Evolutionary conservation across 2,888 invertebrate species (phyloP), one percentile per base, ranked within the genome.

Genomic region (Deilephila porcellus): DNA sequence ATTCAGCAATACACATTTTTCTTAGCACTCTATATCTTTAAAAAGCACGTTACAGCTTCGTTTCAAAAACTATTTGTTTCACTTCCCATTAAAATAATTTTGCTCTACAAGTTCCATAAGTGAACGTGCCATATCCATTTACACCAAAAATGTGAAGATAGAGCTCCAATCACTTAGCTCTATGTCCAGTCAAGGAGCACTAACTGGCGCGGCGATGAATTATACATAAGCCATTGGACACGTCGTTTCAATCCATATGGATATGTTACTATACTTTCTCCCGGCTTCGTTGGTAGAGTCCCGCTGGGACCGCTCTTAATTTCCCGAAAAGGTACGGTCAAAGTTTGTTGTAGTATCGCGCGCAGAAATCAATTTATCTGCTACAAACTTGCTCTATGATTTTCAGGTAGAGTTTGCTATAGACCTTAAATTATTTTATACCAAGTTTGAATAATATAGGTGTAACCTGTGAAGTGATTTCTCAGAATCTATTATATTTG

Each of bases 111-210:
- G 29, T 52, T 67, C 52, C 29, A 45, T 52, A 67, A 64, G 64
- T 64, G 20, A 67, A 67, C 45, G 17, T 52, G 67, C 52, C 25
- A 25, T 52, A 20, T 67, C 45, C 45, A 67, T 67, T 67, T 52
- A 17, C 14, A n/a, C n/a, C 34, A 63, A 56, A 60, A 25, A n/a
- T 56, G 29, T 11, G 62, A 72, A 56, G 37, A 62, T 62, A 53
- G 25, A 62, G 62, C 45, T 32, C 53, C 72, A 72, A 72, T 72
- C 72, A 72, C 72, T 72, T 72, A 72, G 71, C 60, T 19, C 53
- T 25, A 53, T 52, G 62, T 25, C 53, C 63, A 63, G 62, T 63
- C 53, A 63, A 72, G 71, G 45, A 62, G 53, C 63, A 63, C 45
- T 60, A 71, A 60, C 63, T 29, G 45, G 29, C 53, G 14, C 25